Base-by-base conservation (phyloP, 2,888 invertebrate genomes). In the Ormyrus labotus region DNA sequence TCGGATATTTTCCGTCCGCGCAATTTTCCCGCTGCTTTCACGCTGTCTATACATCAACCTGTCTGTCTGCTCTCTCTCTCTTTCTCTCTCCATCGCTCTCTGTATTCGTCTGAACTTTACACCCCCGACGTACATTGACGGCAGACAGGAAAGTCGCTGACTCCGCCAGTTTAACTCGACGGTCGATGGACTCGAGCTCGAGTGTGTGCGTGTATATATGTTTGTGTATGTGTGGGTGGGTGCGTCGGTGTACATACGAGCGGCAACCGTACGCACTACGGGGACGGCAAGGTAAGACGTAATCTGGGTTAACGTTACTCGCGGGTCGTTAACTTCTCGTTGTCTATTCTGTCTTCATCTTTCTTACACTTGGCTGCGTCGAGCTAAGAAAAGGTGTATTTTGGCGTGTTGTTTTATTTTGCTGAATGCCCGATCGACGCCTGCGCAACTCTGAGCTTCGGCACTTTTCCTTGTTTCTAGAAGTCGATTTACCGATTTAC, bases 231-330 rank as follows among this genome's bases (percentile, higher is more conserved):
- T 13, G 45, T 5, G 19, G 19, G 5, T 34, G 51, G 0, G 9
- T 19, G 51, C 58, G 67, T 11, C n/a, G 19, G 9, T 47, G n/a
- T 53, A 64, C 19, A 48, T 34, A 34, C 34, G 34, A 34, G 34
- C 34, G 34, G 4, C 34, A 34, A 34, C 34, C 34, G 65, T 55
- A 11, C 45, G 5, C 57, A 65, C 58, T 6, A 57, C 34, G 34
- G 4, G 34, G 34, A 34, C 63, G 10, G 58, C 5, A 19, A 70
- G 70, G 53, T 63, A 73, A 34, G 60, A 78, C 73, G 75, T 81
- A 83, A 85, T 85, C 85, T 84, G 83, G 84, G 83, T 84, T 84
- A 84, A 84, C 81, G 76, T 82, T 81, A 81, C 73, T 70, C 60
- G 74, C 75, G 60, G 69, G 70, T 77, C 81, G 71, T 77, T 77